phyloP scores from a whole-genome alignment of 2,888 invertebrate genomes.

The Endomychus coccineus region DNA sequence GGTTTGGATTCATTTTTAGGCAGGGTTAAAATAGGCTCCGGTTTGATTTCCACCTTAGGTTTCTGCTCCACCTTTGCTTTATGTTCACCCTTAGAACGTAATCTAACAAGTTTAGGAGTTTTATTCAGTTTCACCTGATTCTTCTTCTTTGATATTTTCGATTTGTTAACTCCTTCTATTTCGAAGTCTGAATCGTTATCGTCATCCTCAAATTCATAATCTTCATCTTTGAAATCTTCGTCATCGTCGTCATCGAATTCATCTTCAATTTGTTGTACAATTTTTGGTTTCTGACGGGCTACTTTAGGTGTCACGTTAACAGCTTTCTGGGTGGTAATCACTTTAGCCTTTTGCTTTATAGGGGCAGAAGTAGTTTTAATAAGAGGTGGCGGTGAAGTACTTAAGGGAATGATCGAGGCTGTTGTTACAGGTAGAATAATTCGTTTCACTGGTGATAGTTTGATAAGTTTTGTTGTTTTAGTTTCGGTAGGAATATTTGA shows the following conservation, averaged over 20 bases:
- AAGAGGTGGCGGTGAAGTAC: not conserved
- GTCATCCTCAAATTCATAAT: slow-evolving; percentile 40
- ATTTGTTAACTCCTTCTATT: slow-evolving; percentile 29
- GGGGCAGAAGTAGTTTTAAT: not conserved
- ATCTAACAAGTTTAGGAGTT: slow-evolving; percentile 9
- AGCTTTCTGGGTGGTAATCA: slow-evolving; percentile 17
- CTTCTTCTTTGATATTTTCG: slow-evolving; percentile 19
- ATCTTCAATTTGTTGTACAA: slow-evolving; percentile 17
- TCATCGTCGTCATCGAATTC: slow-evolving; percentile 39
- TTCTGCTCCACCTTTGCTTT: not conserved
- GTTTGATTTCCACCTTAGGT: slow-evolving; percentile 14
- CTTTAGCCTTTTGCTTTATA: slow-evolving; percentile 18
- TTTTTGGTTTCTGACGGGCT: slow-evolving; percentile 17
- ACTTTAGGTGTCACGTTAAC: slow-evolving; percentile 3
- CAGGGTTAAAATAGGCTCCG: slow-evolving; percentile 37
- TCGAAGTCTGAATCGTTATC: slow-evolving; percentile 50
- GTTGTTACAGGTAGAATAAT: slow-evolving; percentile 32
- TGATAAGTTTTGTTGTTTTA: too few relatives aligned
- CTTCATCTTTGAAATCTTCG: slow-evolving; percentile 38
- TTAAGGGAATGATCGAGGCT: slow-evolving; percentile 25
- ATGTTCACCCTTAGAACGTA: not conserved
- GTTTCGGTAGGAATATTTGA: too few relatives aligned
- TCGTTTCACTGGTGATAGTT: slow-evolving; percentile 7
- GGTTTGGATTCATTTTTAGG: slow-evolving; percentile 28
- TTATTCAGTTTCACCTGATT: slow-evolving; percentile 27